These are phyloP conservation scores for Falco novaeseelandiae DNA, from an alignment of 2,797 vertebrate genomes.

Conservation along the genomic window DNA sequence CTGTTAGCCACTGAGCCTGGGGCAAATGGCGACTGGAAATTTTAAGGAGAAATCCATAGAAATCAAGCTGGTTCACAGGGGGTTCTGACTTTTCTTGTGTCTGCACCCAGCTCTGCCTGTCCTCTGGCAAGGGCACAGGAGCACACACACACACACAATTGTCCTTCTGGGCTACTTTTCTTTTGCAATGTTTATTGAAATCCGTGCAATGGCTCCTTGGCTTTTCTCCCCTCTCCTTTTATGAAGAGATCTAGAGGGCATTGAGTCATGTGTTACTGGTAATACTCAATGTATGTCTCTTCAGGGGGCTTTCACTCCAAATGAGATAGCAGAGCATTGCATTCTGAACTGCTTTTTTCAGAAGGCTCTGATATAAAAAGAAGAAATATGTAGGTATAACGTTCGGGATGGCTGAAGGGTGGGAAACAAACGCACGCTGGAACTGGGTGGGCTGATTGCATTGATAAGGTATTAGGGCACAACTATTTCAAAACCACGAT, in stretches of 20 bases:
- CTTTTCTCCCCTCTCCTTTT: background rate
- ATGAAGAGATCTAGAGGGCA: background rate
- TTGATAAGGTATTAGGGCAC: background rate
- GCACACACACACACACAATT: background rate
- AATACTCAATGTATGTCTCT: slow-evolving; percentile 15
- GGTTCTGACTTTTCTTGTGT: background rate
- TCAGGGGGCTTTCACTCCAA: slow-evolving; percentile 43
- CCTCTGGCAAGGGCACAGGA: slow-evolving; percentile 14
- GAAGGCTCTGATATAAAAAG: background rate
- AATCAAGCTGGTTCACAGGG: background rate
- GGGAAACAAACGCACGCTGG: background rate
- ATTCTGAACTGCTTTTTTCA: background rate
- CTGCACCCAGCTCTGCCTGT: background rate
- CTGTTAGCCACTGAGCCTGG: background rate
- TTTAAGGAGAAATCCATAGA: background rate
- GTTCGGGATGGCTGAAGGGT: background rate
- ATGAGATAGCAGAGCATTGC: slow-evolving; percentile 7
- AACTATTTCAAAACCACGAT: background rate
- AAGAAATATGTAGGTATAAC: background rate
- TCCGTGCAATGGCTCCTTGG: background rate
- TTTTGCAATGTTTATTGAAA: background rate
- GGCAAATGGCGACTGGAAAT: background rate
- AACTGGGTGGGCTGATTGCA: background rate
- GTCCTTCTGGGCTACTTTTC: background rate
- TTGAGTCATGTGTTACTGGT: background rate